Base-by-base conservation (phyloP, 2,113 vertebrate species). In the Chaetops frenatus region DNA sequence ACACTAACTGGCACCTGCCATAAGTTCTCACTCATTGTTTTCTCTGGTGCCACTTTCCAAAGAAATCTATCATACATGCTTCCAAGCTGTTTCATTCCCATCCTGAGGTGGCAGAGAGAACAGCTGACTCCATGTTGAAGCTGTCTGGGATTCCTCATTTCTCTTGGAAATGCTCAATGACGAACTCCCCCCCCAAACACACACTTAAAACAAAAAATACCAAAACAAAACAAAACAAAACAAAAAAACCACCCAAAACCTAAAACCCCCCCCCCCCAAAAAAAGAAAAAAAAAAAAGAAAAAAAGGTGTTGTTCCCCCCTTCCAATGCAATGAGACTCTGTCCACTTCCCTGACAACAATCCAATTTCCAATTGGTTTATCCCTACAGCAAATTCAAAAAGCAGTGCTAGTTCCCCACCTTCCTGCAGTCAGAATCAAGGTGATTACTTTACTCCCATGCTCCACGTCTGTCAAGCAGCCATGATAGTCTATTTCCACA, bases 61-160 rank as follows among this genome's bases (percentile, higher is more conserved):
- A 81, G 78, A 94, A 83, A 89, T 36, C 51, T 54, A 84, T 72
- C 57, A 44, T 28, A 33, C 33, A 2, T 27, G 76, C 77, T 95
- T 94, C 92, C 81, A 66, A 60, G 76, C 58, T 40, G 35, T 67
- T 47, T 54, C 84, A 45, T 47, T 95, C 87, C 82, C 54, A 82
- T 91, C 87, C 60, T 15, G 40, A 93, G 84, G 88, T 90, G 90
- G 90, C 79, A 80, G 47, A 74, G 80, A 27, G 20, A 92, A 90
- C 42, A 29, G 73, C 93, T 71, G 77, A 80, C 88, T 88, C 91
- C 81, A 53, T 2, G 65, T 0, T 88, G 27, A 88, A 88, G 80
- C 58, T 53, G 58, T 95, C 88, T 86, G 91, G 88, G 71, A 96
- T 94, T 95, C 91, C 93, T 90, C 91, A 88, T 87, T 94, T 94